Percentiles rank a stretch among this genome's conserved stretches.
phyloP scores from a whole-genome alignment of 2,113 vertebrate species.

The Bufo bufo region DNA sequence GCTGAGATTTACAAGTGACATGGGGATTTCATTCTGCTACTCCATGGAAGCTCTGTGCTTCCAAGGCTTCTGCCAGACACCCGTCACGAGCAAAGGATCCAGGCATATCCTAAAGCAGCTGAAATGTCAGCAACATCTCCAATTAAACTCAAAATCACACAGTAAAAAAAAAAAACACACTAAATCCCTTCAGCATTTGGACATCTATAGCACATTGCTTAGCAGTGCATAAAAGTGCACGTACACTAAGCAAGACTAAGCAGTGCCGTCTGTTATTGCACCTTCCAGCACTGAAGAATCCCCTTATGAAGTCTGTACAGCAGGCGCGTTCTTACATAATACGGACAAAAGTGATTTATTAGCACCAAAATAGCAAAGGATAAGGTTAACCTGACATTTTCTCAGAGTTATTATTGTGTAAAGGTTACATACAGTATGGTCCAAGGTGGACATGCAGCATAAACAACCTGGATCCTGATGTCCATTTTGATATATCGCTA shows the following conservation, averaged over 20 bases:
- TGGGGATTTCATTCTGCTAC: conserved; percentile 14
- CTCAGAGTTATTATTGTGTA: not conserved
- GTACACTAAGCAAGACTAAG: not conserved
- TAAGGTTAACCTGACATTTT: not conserved
- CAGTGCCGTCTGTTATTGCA: not conserved
- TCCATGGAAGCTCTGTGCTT: conserved; percentile 51
- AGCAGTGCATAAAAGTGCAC: not conserved
- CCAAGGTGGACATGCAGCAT: not conserved
- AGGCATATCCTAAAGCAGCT: conserved; percentile 40
- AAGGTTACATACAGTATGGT: not conserved
- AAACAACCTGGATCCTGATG: not conserved
- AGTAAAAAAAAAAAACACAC: conserved; percentile 9
- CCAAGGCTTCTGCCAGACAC: conserved; percentile 22
- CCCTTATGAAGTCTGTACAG: not conserved
- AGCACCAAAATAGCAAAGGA: not conserved
- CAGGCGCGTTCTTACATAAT: not conserved
- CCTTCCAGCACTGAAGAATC: not conserved
- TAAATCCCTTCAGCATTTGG: conserved; percentile 33
- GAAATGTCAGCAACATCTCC: conserved; percentile 41
- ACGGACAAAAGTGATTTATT: not conserved
- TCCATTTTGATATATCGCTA: not conserved
- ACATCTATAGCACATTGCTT: conserved; percentile 14
- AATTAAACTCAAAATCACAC: conserved; percentile 40
- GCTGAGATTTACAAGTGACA: conserved; percentile 24
- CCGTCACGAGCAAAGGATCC: not conserved